Base-by-base conservation (phyloP, 2,888 invertebrate species). In the Campoletis raptor region DNA sequence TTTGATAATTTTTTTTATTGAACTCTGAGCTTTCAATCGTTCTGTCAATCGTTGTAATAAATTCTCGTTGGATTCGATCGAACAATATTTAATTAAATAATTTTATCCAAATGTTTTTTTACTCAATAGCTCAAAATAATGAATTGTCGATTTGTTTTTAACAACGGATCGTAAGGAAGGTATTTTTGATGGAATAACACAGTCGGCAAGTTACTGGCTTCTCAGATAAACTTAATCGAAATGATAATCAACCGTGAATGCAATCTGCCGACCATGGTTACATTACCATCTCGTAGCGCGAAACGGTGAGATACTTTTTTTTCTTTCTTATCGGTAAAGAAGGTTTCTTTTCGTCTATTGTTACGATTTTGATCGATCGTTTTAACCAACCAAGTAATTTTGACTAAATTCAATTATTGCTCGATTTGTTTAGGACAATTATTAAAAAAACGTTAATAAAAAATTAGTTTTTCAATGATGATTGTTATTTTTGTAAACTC, bases 151-250 rank as follows among this genome's bases (percentile, higher is more conserved):
- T 15, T 45, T 15, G 15, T 45, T 36, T 61, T 61, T 45, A 42
- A 37, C 57, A n/a, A 6, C 7, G 18, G 45, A n/a, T 6, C 48
- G 18, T 48, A 15, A n/a, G 48, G 7, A 48, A 48, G 48, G 45
- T 45, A 45, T 48, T 48, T 18, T 61, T 30, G 2, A 6, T 12
- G 12, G 0, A 12, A 12, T 5, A 57, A 21, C 72, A 10, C 52
- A n/a, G 85, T 79, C 85, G 85, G 82, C 79, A 85, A 85, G 57
- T 78, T 74, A 48, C 81, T 78, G 24, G 24, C 57, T 61, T 30
- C 15, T 6, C 15, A 61, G 61, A 15, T 69, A 8, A 52, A 15
- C 36, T 30, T 21, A 54, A 54, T 42, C 42, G 57, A 12, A 18
- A 40, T 57, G 57, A 54, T 67, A 73, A 79, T 54, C 36, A 15